These are phyloP conservation scores for Porphyrio hochstetteri DNA, from an alignment of 2,113 vertebrate species.

Conservation along the genomic window DNA sequence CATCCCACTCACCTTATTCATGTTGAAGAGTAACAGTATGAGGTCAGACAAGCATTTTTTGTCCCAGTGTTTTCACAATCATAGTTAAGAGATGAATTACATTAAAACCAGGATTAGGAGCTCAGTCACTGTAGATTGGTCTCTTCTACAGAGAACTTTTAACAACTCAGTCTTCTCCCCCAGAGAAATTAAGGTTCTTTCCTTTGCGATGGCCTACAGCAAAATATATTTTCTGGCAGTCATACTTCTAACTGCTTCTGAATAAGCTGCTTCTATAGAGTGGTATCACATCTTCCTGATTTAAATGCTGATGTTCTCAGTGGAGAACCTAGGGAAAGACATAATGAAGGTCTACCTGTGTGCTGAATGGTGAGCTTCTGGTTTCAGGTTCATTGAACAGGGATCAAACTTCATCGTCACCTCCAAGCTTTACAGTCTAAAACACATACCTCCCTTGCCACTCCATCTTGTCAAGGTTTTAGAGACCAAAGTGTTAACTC, in stretches of 20 bases:
- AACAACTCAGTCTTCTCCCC: background rate
- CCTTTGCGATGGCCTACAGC: background rate
- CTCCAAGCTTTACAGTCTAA: background rate
- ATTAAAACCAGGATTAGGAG: background rate
- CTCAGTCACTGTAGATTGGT: background rate
- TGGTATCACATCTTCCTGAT: background rate
- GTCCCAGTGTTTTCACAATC: background rate
- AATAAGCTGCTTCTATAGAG: background rate
- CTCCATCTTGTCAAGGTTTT: background rate
- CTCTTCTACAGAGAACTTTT: background rate
- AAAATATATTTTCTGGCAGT: background rate
- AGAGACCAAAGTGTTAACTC: background rate
- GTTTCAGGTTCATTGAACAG: background rate
- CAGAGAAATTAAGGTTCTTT: background rate
- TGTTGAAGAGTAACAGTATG: background rate
- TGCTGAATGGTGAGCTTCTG: background rate
- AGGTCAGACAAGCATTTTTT: background rate
- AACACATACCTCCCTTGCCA: background rate
- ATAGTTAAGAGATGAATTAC: background rate
- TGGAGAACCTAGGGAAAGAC: background rate
- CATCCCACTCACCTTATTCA: background rate
- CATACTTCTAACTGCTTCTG: background rate
- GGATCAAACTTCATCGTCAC: background rate
- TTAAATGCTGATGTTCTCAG: background rate
- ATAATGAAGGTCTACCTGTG: background rate